These are phyloP conservation scores for Piscicola geometra DNA, from an alignment of 2,888 invertebrate genomes.

Conservation along the genomic window DNA sequence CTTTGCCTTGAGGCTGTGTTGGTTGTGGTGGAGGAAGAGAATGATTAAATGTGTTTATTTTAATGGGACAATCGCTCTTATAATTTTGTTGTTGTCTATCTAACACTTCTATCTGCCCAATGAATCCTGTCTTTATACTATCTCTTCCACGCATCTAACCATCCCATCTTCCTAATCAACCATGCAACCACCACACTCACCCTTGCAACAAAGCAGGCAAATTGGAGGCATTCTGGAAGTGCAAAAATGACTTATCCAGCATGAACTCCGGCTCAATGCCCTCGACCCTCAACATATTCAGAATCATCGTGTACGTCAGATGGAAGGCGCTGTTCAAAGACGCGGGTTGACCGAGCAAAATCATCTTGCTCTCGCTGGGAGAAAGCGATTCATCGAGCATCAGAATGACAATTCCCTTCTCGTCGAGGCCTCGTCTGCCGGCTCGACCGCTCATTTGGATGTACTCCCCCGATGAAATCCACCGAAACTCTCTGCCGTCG, in stretches of 20 bases:
- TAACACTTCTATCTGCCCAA: too few relatives aligned
- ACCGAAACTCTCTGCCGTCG: conserved; percentile 86
- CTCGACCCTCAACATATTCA: conserved; percentile 89
- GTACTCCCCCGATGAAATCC: conserved; percentile 88
- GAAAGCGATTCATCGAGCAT: conserved; percentile 95
- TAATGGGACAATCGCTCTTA: too few relatives aligned
- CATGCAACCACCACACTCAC: background rate
- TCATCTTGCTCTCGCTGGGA: conserved; percentile 59
- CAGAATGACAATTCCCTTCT: conserved; percentile 89
- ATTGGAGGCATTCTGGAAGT: conserved; percentile 94
- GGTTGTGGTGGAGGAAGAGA: too few relatives aligned
- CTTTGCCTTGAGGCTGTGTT: conserved; percentile 58
- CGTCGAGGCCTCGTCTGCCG: conserved; percentile 91
- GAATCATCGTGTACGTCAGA: conserved; percentile 97
- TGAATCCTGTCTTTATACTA: too few relatives aligned
- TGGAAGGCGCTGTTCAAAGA: conserved; percentile 98
- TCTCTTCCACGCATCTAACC: too few relatives aligned
- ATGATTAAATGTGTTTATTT: too few relatives aligned
- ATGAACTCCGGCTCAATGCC: conserved; percentile 99
- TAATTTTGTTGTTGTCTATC: too few relatives aligned
- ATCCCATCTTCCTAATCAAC: too few relatives aligned
- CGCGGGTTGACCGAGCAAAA: conserved; percentile 82
- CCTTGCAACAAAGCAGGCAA: conserved; percentile 79
- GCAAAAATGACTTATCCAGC: conserved; percentile 94
- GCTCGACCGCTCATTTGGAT: conserved; percentile 99